A percentile compares a stretch with the other conserved stretches of the same genome.
phyloP scores from a whole-genome alignment of 2,113 vertebrate species.

The Myiopsitta monachus region DNA sequence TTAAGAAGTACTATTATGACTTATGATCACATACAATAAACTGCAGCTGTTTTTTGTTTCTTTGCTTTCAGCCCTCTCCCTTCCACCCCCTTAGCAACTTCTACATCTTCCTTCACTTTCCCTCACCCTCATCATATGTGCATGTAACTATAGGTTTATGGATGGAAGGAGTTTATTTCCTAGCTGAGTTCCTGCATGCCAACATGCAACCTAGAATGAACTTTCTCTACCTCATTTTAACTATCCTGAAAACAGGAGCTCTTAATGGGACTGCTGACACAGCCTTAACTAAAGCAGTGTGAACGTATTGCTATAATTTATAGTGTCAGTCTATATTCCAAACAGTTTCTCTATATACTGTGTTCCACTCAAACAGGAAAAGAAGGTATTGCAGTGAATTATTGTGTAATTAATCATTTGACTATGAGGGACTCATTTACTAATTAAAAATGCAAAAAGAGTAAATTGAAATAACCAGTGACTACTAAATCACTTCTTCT shows the following conservation, averaged over 20 bases:
- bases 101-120: neutral
- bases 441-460: conserved; percentile 93
- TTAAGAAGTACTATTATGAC: neutral
- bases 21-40: neutral
- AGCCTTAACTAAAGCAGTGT: conserved; percentile 9
- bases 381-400: conserved; percentile 74
- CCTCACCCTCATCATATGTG: neutral
- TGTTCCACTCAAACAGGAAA: conserved; percentile 38
- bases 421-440: conserved; percentile 89
- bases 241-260: conserved; percentile 27
- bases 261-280: conserved; percentile 52
- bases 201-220: neutral
- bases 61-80: neutral
- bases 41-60: neutral
- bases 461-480: conserved; percentile 85
- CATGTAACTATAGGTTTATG: neutral
- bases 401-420: conserved; percentile 88
- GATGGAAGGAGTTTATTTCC: neutral
- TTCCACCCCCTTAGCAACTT: neutral
- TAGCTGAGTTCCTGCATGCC: neutral
- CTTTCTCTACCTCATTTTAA: conserved; percentile 52
- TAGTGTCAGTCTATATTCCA: conserved; percentile 52
- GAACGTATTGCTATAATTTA: conserved; percentile 56
- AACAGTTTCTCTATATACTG: conserved; percentile 4
- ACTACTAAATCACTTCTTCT: conserved; percentile 85